phyloP scores from a whole-genome alignment of 2,888 invertebrate genomes.

The Dromius quadrimaculatus region DNA sequence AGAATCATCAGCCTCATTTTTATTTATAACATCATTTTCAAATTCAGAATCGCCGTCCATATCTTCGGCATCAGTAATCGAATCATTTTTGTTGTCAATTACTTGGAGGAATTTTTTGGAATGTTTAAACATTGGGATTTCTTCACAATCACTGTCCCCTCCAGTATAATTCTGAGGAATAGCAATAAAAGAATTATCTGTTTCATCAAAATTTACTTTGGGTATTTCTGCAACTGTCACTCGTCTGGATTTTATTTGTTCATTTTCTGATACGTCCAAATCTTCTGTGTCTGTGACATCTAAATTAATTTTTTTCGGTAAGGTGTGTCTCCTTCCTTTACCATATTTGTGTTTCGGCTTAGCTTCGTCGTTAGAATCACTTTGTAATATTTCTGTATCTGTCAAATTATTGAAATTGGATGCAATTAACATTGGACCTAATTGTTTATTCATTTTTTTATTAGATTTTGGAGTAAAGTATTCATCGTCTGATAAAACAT shows the following conservation, averaged over 20 bases:
- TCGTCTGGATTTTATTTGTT: conserved; percentile 43
- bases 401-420: conserved; percentile 58
- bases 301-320: conserved; percentile 54
- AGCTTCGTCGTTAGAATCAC: conserved; percentile 61
- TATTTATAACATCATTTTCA: conserved; percentile 9
- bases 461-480: conserved; percentile 26
- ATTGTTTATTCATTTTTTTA: conserved; percentile 42
- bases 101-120: conserved; percentile 54
- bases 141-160: conserved; percentile 30
- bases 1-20: conserved; percentile 27
- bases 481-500: conserved; percentile 35
- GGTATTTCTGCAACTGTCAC: conserved; percentile 13
- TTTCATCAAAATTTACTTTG: not conserved
- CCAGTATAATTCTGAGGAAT: conserved; percentile 1
- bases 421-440: conserved; percentile 40
- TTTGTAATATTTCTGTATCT: conserved; percentile 63
- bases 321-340: conserved; percentile 55
- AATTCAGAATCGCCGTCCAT: conserved; percentile 62
- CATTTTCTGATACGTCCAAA: conserved; percentile 59
- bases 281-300: conserved; percentile 62
- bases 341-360: conserved; percentile 55
- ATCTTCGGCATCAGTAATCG: conserved; percentile 64
- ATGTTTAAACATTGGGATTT: conserved; percentile 23
- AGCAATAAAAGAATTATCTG: not conserved
- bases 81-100: conserved; percentile 53